These are phyloP conservation scores for Eulacestoma nigropectus DNA, from an alignment of 2,113 vertebrate genomes.

Conservation along the genomic window DNA sequence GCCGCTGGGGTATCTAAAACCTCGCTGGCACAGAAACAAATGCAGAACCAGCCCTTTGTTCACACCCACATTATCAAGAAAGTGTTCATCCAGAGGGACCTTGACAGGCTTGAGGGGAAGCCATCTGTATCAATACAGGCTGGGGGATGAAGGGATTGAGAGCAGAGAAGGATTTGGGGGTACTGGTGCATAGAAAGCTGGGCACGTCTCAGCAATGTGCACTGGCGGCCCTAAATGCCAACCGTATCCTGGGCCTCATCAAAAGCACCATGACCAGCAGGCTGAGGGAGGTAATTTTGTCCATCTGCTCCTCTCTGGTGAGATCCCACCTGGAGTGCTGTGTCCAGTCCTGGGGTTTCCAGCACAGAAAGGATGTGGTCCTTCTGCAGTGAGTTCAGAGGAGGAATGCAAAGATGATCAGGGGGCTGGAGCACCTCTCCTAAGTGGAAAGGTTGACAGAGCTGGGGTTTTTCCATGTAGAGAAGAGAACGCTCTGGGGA, in stretches of 20 bases:
- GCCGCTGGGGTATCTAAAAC: neutral
- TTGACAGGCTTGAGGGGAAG: neutral
- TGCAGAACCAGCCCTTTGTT: neutral
- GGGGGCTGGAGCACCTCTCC: neutral
- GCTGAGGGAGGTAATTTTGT: neutral
- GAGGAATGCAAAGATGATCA: neutral
- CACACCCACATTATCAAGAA: neutral
- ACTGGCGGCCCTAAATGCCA: neutral
- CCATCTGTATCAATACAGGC: rapidly evolving
- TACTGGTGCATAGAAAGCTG: neutral
- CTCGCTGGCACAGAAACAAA: neutral
- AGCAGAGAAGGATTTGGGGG: neutral
- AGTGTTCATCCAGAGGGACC: neutral
- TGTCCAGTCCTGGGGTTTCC: rapidly evolving
- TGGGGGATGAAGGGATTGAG: neutral
- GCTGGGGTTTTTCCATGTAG: rapidly evolving
- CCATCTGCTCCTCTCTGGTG: neutral
- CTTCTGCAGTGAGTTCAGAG: neutral
- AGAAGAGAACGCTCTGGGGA: neutral
- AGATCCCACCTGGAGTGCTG: neutral
- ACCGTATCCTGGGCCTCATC: neutral
- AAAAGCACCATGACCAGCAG: rapidly evolving
- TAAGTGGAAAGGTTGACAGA: neutral
- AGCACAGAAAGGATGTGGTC: neutral
- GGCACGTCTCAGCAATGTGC: neutral